Evolutionary conservation across 1,140 invertebrate genomes (phyloP), one percentile per base, ranked within the genome.

Genomic region (Bombus fervidus): DNA sequence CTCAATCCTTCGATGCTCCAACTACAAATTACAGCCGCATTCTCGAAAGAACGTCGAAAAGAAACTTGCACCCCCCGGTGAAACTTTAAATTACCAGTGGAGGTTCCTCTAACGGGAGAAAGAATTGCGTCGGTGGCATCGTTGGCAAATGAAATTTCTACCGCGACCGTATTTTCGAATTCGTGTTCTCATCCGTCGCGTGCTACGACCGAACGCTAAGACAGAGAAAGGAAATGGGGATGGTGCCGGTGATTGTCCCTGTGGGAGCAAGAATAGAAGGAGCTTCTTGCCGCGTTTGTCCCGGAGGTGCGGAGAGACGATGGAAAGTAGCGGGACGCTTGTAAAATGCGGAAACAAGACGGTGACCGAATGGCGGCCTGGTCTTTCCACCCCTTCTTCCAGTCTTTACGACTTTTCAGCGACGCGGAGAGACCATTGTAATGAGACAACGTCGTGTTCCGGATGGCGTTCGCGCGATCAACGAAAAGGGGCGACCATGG

Each of bases 221-320:
- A 66, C 13, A 13, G 28, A 62, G 59, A 62, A 59, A 12, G 22
- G 41, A 43, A 64, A 89, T 90, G 92, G 92, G 92, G 91, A 93
- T 87, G 91, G 87, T 91, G 41, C 90, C 78, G 91, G 92, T 92
- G 92, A 94, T 94, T 92, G 91, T 93, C 86, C 94, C 94, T 85
- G 68, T 37, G 94, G 93, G 93, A 92, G 34, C 57, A 28, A 15
- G 31, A 12, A 53, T 13, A 10, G 18, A 34, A 31, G 73, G 13
- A 39, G 34, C 47, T n/a, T 78, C 57, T n/a, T 53, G 3, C 31
- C 31, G 25, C 41, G 41, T 79, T 9, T n/a, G 22, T 47, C 53
- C 22, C n/a, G 43, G 41, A 57, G 47, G 64, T 18, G 68, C 37
- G 62, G n/a, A 13, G n/a, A 13, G 41, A 66, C 34, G 15, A 12